Percentiles rank a stretch among this genome's conserved stretches.
Evolutionary conservation across 2,113 vertebrate species (phyloP).

Genomic region (Mungos mungo): DNA sequence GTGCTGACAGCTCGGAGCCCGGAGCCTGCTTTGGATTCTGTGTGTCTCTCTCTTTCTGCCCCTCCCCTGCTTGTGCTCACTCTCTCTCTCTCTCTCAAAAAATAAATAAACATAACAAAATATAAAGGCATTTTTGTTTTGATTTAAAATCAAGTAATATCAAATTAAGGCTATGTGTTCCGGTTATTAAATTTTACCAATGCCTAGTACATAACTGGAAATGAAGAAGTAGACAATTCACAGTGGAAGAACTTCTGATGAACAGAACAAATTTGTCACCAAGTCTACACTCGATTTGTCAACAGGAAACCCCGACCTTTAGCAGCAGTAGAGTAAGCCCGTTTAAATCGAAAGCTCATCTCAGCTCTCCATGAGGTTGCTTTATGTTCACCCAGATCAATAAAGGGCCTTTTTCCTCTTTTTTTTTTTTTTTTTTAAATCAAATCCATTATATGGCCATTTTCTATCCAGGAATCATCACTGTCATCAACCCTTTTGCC

Average conservation of each 20-base stretch:
- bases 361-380: not conserved
- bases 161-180: not conserved
- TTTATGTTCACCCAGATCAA: not conserved
- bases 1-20: too few relatives aligned
- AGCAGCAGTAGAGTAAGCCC: not conserved
- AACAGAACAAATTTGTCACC: not conserved
- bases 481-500: not conserved
- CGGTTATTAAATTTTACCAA: not conserved
- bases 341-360: not conserved
- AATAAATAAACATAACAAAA: not conserved
- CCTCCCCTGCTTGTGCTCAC: too few relatives aligned
- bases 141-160: slow-evolving; percentile 26
- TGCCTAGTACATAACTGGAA: not conserved
- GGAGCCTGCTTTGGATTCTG: too few relatives aligned
- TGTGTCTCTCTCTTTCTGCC: too few relatives aligned
- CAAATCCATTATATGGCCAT: not conserved
- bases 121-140: not conserved
- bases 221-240: not conserved
- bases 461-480: not conserved
- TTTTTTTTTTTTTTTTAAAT: not conserved
- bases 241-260: not conserved
- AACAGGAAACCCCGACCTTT: not conserved
- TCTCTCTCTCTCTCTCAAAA: too few relatives aligned
- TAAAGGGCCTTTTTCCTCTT: not conserved
- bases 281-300: not conserved